Base-by-base conservation (phyloP, 2,113 vertebrate genomes). In the Neotoma lepida region DNA sequence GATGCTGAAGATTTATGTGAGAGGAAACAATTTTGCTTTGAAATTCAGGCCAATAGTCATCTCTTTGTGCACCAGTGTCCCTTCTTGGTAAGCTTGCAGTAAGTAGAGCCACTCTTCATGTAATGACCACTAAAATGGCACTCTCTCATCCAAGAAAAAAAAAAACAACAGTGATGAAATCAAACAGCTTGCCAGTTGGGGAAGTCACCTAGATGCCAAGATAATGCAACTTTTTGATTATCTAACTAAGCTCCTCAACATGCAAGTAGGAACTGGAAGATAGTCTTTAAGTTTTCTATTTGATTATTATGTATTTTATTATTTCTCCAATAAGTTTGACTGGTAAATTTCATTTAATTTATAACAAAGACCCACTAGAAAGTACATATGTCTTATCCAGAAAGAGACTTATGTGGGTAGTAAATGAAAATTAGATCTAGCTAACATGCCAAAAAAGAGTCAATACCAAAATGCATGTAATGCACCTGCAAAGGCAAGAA, bases 321-420 rank as follows among this genome's bases (percentile, higher is more conserved):
- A 70, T 33, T 90, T 94, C 39, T 85, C 6, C 5, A 92, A 9
- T 13, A 41, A 88, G 10, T 70, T 61, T 86, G 82, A 41, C 9
- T 54, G 44, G 8, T 33, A 80, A 91, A 70, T 84, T 90, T 73
- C 1, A 63, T 78, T 89, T 82, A 88, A 91, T 76, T 86, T 78
- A 93, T 56, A 51, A 41, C 51, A 95, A 91, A 90, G 22, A 54
- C 51, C 4, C 7, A 88, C n/a, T 24, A 73, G 70, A 89, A 96
- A 91, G 58, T 93, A 39, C 35, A 88, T 3, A 89, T 85, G 85
- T 66, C 46, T 89, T 41, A 93, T 58, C 20, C 12, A 88, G 41
- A 86, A 90, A 81, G 92, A 89, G 61, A 73, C 46, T 86, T 90
- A 24, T 68, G 17, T 88, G 33, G 12, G 7, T 74, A 91, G 12